Evolutionary conservation across 2,888 invertebrate genomes (phyloP), one percentile per base, ranked within the genome.

Genomic region (Stenodera caucasica): DNA sequence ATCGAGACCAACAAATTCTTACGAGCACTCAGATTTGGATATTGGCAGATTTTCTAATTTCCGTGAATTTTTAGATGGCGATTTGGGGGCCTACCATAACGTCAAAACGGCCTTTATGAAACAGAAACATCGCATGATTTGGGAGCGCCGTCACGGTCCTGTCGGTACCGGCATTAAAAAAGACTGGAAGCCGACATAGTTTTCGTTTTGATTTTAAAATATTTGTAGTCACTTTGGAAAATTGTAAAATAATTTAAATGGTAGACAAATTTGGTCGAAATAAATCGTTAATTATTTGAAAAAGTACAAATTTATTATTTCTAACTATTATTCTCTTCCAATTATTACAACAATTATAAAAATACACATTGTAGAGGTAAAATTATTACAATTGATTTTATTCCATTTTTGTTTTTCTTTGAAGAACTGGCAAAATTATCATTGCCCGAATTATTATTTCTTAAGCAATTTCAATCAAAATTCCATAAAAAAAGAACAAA

Each of bases 101-200:
- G 93, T 91, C 7, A 85, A 85, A 70, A 84, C 84, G 60, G 91
- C 91, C 0, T 96, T 89, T 77, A 95, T 98, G 95, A 99, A 98
- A 81, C 98, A 99, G 81, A 98, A 99, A 79, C 98, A 99, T 83
- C 91, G 99, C 68, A 84, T 99, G 87, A 85, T 98, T 72, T 98
- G 97, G 97, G 98, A 99, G 82, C 88, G 96, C 77, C 88, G 97
- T 66, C 88, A 98, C 72, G 95, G 95, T 7, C 86, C 88, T 12
- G 87, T 90, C 51, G 90, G 90, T 64, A 79, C 82, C 60, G 90
- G 89, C 61, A 87, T 85, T 30, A 65, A 26, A 33, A 37, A 50
- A 37, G 14, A 53, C 6, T 37, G 54, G 54, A 15, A 35, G 14
- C 3, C 45, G 12, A 12, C 21, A 2, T 40, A 23, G 35, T 35